Evolutionary conservation across 30 jellyfish, hydroid and myxozoan species (phyloP).

Genomic region (Aurelia aurita): DNA sequence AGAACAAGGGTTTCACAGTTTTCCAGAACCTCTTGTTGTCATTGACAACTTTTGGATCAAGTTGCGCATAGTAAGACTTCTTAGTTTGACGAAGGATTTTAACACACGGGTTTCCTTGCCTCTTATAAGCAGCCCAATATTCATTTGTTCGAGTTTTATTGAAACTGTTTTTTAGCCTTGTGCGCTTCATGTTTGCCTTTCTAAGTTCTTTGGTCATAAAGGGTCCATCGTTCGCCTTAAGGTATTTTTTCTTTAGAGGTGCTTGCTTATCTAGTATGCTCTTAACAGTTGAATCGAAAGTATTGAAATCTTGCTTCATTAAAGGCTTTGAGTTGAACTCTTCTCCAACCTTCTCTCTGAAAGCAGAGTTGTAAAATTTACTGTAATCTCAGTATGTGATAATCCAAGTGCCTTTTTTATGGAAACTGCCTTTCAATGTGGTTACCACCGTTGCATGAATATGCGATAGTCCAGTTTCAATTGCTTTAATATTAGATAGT

Average conservation of each 20-base stretch:
- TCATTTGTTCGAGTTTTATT: too few relatives aligned
- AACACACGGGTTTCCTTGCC: constrained; percentile 41
- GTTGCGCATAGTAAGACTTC: constrained; percentile 31
- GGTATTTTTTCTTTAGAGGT: too few relatives aligned
- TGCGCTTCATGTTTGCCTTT: too few relatives aligned
- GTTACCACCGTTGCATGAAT: constrained; percentile 15
- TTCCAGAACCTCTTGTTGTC: constrained; percentile 28
- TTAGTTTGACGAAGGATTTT: constrained; percentile 18
- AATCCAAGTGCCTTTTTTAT: constrained; percentile 21
- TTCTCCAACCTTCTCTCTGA: constrained; percentile 50
- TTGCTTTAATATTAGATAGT: neutral
- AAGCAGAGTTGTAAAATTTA: constrained; percentile 8
- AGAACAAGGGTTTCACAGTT: too few relatives aligned
- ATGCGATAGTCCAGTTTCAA: too few relatives aligned
- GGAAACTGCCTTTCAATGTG: constrained; percentile 32
- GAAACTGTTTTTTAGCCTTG: too few relatives aligned
- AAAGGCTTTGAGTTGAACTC: constrained; percentile 35
- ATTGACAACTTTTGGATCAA: constrained; percentile 16
- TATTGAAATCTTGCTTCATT: constrained; percentile 19
- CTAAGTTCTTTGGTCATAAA: too few relatives aligned
- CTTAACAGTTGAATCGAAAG: constrained; percentile 30
- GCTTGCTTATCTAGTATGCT: constrained; percentile 41
- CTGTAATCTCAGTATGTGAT: constrained; percentile 21
- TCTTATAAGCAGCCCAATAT: too few relatives aligned
- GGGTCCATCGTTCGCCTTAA: too few relatives aligned